A percentile compares a stretch with the other conserved stretches of the same genome.
phyloP scores from a whole-genome alignment of 2,888 invertebrate species.

The Pterobdella sp. region DNA sequence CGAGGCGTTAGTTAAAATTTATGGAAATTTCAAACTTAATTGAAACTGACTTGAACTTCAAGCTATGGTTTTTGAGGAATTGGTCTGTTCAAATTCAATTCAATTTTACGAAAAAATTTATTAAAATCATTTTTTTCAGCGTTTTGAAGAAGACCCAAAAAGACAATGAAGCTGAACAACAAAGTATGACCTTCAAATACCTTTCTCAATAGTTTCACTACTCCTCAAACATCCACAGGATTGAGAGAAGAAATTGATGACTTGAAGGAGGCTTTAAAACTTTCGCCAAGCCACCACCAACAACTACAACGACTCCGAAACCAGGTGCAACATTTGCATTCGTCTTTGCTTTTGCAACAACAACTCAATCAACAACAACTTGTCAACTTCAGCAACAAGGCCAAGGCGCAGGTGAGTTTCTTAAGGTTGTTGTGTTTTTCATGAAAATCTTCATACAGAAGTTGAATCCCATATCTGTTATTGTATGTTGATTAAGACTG shows the following conservation, averaged over 20 bases:
- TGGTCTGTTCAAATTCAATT: too few relatives aligned
- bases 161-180: background rate
- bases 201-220: background rate
- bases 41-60: too few relatives aligned
- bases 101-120: too few relatives aligned
- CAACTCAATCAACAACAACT: slow-evolving; percentile 10
- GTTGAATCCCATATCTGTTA: too few relatives aligned
- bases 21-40: too few relatives aligned
- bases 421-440: too few relatives aligned
- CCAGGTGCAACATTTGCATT: background rate
- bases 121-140: background rate
- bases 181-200: background rate
- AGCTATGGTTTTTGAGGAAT: too few relatives aligned
- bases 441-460: too few relatives aligned
- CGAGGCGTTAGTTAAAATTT: too few relatives aligned
- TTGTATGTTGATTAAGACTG: too few relatives aligned
- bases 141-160: background rate
- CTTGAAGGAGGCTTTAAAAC: background rate
- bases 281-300: background rate
- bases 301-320: background rate
- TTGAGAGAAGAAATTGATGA: background rate
- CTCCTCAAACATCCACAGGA: background rate
- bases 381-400: background rate
- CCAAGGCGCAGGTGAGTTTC: background rate
- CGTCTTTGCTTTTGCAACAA: background rate